Base-by-base conservation (phyloP, 2,797 vertebrate species). In the Gallirallus australis region DNA sequence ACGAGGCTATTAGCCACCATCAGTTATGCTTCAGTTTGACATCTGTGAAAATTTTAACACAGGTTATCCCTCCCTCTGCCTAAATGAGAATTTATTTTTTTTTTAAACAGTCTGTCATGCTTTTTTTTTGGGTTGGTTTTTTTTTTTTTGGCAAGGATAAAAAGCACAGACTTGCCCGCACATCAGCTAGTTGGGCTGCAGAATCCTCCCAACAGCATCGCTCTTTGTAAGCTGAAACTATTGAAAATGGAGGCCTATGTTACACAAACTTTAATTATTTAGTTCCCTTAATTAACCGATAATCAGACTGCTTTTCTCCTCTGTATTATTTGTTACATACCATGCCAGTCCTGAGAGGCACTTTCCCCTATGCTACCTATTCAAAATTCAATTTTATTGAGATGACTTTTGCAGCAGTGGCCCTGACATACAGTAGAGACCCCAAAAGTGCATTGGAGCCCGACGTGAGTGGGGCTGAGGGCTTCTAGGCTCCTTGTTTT, bases 1-100 rank as follows among this genome's bases (percentile, higher is more conserved):
- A 92, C 61, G 72, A 97, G 96, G 93, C 98, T 97, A 97, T 98
- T 98, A 98, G 89, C 95, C 94, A 96, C 96, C 96, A 97, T 97
- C 97, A 97, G 97, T 98, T 96, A 93, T 94, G 96, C 91, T 96
- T 95, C 80, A 28, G 86, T 78, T 66, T 97, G 97, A 98, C 97
- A 97, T 97, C 96, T 97, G 97, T 81, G 97, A 91, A 96, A 89
- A 97, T 98, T 96, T 96, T 84, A 94, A 93, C 95, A 93, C 92
- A 95, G 97, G 96, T 96, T 97, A 94, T 50, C 85, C 94, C 86
- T 91, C 96, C 94, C 96, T 93, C 93, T 72, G 89, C 95, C 94
- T 96, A 93, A 39, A 31, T 77, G 92, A 96, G 82, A 84, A 77
- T 28, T 75, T 66, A 84, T 71, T 39, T 47, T 37, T 56, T 45